phyloP scores from a whole-genome alignment of 2,888 invertebrate genomes.

The Osedax frankpressi region DNA sequence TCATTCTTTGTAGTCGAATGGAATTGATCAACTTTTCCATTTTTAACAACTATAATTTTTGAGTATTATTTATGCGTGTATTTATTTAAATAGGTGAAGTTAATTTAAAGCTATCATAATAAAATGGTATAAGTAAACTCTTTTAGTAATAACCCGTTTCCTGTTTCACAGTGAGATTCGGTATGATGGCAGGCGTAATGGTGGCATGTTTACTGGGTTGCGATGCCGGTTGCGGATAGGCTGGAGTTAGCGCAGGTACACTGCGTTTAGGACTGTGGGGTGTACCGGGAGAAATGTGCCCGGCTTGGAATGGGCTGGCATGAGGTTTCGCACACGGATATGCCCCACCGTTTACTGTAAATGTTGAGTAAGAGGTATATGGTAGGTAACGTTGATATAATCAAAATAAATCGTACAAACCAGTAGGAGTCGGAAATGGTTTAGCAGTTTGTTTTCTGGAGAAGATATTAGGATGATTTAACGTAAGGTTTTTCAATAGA shows the following conservation, averaged over 20 bases:
- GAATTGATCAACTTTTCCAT: too few relatives aligned
- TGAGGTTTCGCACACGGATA: neutral
- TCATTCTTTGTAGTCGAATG: too few relatives aligned
- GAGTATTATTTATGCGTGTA: too few relatives aligned
- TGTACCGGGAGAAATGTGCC: neutral
- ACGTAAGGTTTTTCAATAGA: neutral
- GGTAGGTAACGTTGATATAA: neutral
- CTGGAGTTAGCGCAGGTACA: neutral
- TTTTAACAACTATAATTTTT: too few relatives aligned
- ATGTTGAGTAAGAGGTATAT: neutral
- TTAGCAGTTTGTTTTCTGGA: neutral
- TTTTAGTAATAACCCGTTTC: neutral
- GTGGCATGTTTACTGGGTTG: too few relatives aligned
- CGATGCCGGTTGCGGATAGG: neutral
- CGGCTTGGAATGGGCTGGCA: neutral
- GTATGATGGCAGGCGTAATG: neutral
- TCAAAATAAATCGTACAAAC: neutral
- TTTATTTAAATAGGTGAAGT: too few relatives aligned
- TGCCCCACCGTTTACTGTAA: neutral
- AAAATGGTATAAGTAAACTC: too few relatives aligned
- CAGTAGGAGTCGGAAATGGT: neutral
- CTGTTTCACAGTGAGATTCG: neutral
- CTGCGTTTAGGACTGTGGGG: neutral
- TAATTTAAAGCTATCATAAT: too few relatives aligned
- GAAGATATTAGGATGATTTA: neutral